phyloP scores from a whole-genome alignment of 2,888 invertebrate genomes.

The Pollenia amentaria region DNA sequence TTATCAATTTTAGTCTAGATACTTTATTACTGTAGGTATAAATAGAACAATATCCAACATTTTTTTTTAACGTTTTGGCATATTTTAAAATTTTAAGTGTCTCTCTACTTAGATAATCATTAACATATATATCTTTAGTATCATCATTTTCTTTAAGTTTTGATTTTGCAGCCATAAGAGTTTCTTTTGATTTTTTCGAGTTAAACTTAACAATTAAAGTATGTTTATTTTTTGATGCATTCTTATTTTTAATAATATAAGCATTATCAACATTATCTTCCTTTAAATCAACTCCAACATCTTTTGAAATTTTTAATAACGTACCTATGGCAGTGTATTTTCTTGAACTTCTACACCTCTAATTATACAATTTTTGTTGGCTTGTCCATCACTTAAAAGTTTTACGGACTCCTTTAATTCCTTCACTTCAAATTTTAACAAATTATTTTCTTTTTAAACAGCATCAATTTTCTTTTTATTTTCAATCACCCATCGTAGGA shows the following conservation, averaged over 20 bases:
- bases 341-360: neutral
- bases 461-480: slow-evolving; percentile 8
- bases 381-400: slow-evolving; percentile 16
- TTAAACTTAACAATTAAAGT: too few relatives aligned
- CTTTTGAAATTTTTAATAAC: slow-evolving; percentile 4
- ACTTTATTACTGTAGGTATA: too few relatives aligned
- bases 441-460: neutral
- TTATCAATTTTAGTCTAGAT: too few relatives aligned
- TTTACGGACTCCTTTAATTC: slow-evolving; percentile 10
- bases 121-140: too few relatives aligned
- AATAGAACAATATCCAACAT: too few relatives aligned
- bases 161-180: too few relatives aligned
- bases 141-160: neutral
- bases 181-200: too few relatives aligned
- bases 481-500: slow-evolving; percentile 4
- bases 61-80: too few relatives aligned
- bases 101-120: too few relatives aligned
- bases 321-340: neutral
- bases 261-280: slow-evolving; percentile 26
- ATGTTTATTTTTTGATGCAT: too few relatives aligned
- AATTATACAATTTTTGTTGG: slow-evolving; percentile 4
- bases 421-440: neutral
- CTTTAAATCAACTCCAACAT: slow-evolving; percentile 10
- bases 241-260: slow-evolving; percentile 15
- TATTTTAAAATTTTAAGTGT: too few relatives aligned